Evolutionary conservation across 2,797 vertebrate genomes (phyloP), one percentile per base, ranked within the genome.

Genomic region (Saxicola maurus): DNA sequence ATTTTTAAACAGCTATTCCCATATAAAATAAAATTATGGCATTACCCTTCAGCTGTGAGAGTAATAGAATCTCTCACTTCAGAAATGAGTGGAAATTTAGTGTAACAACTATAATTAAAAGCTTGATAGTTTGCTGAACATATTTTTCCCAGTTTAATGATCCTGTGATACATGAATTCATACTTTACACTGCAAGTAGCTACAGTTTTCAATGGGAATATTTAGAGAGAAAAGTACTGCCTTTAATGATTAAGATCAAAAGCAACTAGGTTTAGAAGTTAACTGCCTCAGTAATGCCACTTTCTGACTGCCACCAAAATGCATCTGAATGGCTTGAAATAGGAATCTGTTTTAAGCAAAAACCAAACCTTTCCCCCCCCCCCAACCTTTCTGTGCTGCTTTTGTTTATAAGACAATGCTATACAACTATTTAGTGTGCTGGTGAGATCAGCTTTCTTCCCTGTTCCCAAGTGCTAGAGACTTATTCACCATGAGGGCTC

Each of bases 101-200:
- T 71, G 45, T 49, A 67, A 74, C 68, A 82, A n/a, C 73, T 87
- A 11, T 74, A 94, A 89, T 87, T 91, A 92, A 85, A 89, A 89
- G 82, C 68, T 28, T 60, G 76, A 77, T 78, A 68, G 46, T 78
- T 82, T 55, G 31, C 68, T 74, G 72, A 85, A 71, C 30, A 28
- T 82, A 57, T 74, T 80, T 80, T 80, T 80, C 74, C 67, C 45
- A 33, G 35, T 80, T 87, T 82, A 92, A 85, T 53, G 61, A 77
- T 33, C 37, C 16, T 21, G 52, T 64, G 38, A 60, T 82, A 80
- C 61, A 42, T 11, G 28, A 68, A 77, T 57, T 77, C 42, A 27
- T 71, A 60, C 51, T 76, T 84, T 23, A 49, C 9, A 7, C 24
- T 51, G 19, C 25, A 16, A 86, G 43, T 24, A 68, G 62, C 81